Base-by-base conservation (phyloP, 1,140 invertebrate genomes). In the Eriosoma lanigerum region DNA sequence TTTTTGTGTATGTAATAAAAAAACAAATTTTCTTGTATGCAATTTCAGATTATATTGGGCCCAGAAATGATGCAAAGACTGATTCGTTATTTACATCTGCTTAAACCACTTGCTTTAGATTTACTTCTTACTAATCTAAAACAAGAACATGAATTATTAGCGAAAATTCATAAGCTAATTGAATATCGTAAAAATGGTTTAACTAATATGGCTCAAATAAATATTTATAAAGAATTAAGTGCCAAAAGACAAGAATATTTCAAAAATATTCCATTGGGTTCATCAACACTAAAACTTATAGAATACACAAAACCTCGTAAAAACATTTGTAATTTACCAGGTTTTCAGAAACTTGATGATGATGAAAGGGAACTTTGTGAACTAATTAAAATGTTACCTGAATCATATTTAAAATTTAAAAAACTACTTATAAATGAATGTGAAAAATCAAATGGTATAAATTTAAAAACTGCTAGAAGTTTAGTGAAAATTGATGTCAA, bases 401-500 rank as follows among this genome's bases (percentile, higher is more conserved):
- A 90, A 81, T 90, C 90, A 12, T 97, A 92, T 85, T 86, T 95
- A 52, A 91, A 94, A 73, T 92, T 94, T 83, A 93, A 93, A 82
- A 87, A 89, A 10, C 86, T 92, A 58, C 85, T 97, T 10, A 89
- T 94, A 29, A 85, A 87, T 1, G 94, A 96, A 84, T 93, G 93
- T 85, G 88, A 90, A 80, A 93, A 92, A 83, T 82, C 85, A 46
- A 87, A 89, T 72, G 92, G 91, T 3, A 85, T 97, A 12, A 89
- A 90, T 81, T 86, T 97, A 29, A 89, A 93, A 24, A 92, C 94
- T 84, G 95, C 95, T 0, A 87, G 95, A 62, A 88, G 88, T 46
- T 87, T 96, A 10, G 89, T 96, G 15, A 96, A 96, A 86, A 96
- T 96, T 81, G 95, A 96, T 89, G 95, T 97, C 1, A 97, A 97